Evolutionary conservation across 1,140 invertebrate species (phyloP).

Genomic region (Drosophila nigromelanica): DNA sequence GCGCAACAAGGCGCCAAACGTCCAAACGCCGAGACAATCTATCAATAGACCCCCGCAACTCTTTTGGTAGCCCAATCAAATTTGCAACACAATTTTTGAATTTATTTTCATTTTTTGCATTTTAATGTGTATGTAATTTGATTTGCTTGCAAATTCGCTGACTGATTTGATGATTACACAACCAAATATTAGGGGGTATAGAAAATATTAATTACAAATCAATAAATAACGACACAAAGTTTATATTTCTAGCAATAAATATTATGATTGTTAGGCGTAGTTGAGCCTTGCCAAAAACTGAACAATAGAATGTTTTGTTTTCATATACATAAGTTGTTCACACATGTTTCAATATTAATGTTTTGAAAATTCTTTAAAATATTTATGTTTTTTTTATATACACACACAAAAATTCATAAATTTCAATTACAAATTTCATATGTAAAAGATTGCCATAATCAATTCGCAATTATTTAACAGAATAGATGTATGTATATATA

Average conservation of each 20-base stretch:
- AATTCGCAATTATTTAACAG: too few relatives aligned
- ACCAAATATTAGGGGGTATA: slow-evolving; percentile 19
- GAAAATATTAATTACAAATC: slow-evolving; percentile 40
- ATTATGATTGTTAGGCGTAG: neutral
- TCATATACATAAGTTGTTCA: too few relatives aligned
- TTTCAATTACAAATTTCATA: too few relatives aligned
- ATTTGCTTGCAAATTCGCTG: slow-evolving; percentile 73
- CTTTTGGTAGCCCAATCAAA: slow-evolving; percentile 16
- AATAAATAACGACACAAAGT: slow-evolving; percentile 41
- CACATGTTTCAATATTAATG: too few relatives aligned
- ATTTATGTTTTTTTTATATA: too few relatives aligned
- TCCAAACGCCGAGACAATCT: slow-evolving; percentile 48
- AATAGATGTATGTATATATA: too few relatives aligned
- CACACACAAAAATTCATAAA: too few relatives aligned
- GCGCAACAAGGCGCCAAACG: slow-evolving; percentile 60
- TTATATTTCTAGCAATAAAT: neutral
- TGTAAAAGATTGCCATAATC: too few relatives aligned
- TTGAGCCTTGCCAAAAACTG: too few relatives aligned
- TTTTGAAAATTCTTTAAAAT: too few relatives aligned
- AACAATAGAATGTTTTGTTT: too few relatives aligned
- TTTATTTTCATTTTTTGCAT: slow-evolving; percentile 39
- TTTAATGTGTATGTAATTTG: slow-evolving; percentile 68
- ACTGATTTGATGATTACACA: slow-evolving; percentile 69
- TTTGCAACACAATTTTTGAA: slow-evolving; percentile 34
- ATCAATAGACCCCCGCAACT: slow-evolving; percentile 48